Conservation (phyloP, 92 coral and sea anemone species). For the Hydrozoanthus gracilis region DNA sequence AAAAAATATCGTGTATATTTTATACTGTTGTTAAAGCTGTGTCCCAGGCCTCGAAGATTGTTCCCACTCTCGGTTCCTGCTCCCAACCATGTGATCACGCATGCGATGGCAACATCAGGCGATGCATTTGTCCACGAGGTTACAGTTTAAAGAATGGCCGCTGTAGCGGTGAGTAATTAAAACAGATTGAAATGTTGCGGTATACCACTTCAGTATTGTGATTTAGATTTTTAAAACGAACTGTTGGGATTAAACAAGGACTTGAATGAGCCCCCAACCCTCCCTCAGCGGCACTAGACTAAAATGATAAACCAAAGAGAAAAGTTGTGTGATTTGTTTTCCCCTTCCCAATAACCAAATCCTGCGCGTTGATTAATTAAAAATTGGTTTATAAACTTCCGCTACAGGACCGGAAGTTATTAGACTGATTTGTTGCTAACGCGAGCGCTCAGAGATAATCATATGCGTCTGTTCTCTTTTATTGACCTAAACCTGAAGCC, state of each 20-base stretch:
- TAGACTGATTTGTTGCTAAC: no score
- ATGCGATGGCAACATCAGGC: conserved; percentile 65
- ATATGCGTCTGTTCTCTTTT: no score
- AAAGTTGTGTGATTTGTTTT: no score
- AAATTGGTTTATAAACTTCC: no score
- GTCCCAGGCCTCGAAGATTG: conserved; percentile 56
- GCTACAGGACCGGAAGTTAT: no score
- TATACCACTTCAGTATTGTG: no score
- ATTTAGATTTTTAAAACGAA: background rate
- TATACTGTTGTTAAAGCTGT: conserved; percentile 54
- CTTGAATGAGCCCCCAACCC: background rate
- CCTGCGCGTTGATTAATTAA: no score
- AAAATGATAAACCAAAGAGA: no score
- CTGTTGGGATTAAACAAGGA: background rate
- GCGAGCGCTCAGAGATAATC: background rate
- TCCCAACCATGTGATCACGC: conserved; percentile 57
- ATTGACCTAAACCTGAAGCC: background rate
- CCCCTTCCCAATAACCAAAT: no score
- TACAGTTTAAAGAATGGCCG: conserved; percentile 45
- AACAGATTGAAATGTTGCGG: no score
- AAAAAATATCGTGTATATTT: background rate
- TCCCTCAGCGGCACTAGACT: background rate
- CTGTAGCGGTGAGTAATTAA: conserved; percentile 69
- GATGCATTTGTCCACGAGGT: conserved; percentile 74
- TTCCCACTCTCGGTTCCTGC: conserved; percentile 56